Percentiles rank a stretch among this genome's conserved stretches.
Evolutionary conservation across 2,113 vertebrate species (phyloP).

Genomic region (Naja naja): DNA sequence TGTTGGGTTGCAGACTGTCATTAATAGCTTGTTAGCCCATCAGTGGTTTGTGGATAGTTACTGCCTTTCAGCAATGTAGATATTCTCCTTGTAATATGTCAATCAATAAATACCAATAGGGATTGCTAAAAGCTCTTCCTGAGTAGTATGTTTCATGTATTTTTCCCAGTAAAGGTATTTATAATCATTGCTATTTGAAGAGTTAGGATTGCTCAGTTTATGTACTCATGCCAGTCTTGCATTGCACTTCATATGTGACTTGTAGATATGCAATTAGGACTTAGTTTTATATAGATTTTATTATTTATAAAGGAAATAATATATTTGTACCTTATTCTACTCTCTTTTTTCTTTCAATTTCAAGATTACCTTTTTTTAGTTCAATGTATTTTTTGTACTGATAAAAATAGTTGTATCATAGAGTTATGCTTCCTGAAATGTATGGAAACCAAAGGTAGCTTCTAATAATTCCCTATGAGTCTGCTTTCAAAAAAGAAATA

Average conservation of each 20-base stretch:
- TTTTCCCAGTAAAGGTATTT: slow-evolving; percentile 31
- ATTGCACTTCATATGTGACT: not conserved
- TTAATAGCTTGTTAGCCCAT: slow-evolving; percentile 66
- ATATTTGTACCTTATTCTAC: not conserved
- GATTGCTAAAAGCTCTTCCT: slow-evolving; percentile 28
- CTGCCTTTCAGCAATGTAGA: slow-evolving; percentile 45
- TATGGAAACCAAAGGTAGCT: not conserved
- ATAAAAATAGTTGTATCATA: not conserved
- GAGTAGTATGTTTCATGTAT: not conserved
- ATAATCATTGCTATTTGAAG: not conserved
- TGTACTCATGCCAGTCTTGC: not conserved
- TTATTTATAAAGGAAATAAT: not conserved
- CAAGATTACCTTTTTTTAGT: not conserved
- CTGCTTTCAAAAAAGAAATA: not conserved
- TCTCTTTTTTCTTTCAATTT: not conserved
- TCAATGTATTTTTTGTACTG: not conserved
- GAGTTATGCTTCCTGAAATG: not conserved
- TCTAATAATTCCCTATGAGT: not conserved
- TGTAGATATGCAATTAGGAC: not conserved
- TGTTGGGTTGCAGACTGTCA: slow-evolving; percentile 63
- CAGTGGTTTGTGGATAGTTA: slow-evolving; percentile 58
- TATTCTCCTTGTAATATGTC: slow-evolving; percentile 35
- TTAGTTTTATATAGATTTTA: not conserved
- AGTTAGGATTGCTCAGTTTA: not conserved
- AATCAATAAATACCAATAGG: slow-evolving; percentile 52